A percentile compares a stretch with the other conserved stretches of the same genome.
phyloP scores from a whole-genome alignment of 30 jellyfish, hydroid and myxozoan species.

The Aurelia sp. region DNA sequence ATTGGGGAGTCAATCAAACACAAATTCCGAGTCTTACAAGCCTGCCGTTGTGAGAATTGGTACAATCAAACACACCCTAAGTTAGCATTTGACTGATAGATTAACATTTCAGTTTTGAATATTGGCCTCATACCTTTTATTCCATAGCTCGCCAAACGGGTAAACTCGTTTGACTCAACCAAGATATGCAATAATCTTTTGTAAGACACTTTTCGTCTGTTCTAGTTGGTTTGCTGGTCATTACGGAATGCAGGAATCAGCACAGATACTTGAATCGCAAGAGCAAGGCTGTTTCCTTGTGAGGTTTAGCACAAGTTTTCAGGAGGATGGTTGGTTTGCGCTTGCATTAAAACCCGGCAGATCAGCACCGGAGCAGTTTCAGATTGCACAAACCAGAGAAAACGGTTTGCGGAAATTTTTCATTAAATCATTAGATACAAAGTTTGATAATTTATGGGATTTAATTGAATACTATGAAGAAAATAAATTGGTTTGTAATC shows the following conservation, averaged over 20 bases:
- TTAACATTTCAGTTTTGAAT: too few species aligned
- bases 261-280: not conserved
- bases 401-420: conserved; percentile 3
- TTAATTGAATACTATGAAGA: conserved; percentile 25
- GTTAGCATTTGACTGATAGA: too few species aligned
- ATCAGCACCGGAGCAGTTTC: conserved; percentile 38
- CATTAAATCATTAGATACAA: not conserved
- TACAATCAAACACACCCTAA: too few species aligned
- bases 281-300: conserved; percentile 47
- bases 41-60: too few species aligned
- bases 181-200: too few species aligned
- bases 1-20: too few species aligned
- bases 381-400: conserved; percentile 37
- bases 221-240: conserved; percentile 71
- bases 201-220: not conserved
- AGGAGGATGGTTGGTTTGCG: conserved; percentile 47
- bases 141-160: too few species aligned
- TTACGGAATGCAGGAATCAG: conserved; percentile 31
- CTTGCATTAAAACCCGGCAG: conserved; percentile 39
- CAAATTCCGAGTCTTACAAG: too few species aligned
- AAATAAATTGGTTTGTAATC: not conserved
- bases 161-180: too few species aligned
- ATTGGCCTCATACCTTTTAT: too few species aligned
- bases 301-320: conserved; percentile 51
- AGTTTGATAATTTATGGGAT: conserved; percentile 30